Conservation (phyloP, 2,888 invertebrate species). For the Nomada lathburiana region DNA sequence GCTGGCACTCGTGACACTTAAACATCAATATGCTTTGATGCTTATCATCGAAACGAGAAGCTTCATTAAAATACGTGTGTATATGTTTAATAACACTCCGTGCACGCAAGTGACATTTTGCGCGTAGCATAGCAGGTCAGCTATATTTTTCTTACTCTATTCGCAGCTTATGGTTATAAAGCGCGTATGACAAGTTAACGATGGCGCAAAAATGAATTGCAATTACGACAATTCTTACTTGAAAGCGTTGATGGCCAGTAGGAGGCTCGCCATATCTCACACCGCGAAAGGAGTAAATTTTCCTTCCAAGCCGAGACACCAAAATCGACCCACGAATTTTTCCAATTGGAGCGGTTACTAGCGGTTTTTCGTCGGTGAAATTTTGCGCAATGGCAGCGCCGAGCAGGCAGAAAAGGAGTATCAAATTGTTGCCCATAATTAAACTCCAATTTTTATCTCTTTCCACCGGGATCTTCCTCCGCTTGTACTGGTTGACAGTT, state of each 20-base stretch:
- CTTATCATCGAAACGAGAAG: conserved; percentile 8
- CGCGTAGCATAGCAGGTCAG: background rate
- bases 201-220: background rate
- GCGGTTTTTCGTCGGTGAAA: conserved; percentile 1
- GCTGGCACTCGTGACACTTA: too few relatives aligned
- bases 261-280: conserved; percentile 73
- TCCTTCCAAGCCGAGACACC: conserved; percentile 63
- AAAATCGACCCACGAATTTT: conserved; percentile 66
- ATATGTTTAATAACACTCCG: background rate
- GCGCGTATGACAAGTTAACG: too few relatives aligned
- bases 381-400: background rate
- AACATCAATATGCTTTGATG: too few relatives aligned
- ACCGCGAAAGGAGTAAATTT: conserved; percentile 73
- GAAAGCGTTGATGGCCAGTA: conserved; percentile 67
- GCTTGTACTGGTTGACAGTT: accelerated
- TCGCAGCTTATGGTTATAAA: too few relatives aligned
- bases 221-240: conserved; percentile 50
- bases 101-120: too few relatives aligned
- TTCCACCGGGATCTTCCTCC: background rate
- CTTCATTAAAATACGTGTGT: background rate
- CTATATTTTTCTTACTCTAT: too few relatives aligned
- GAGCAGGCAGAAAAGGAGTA: background rate
- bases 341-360: conserved; percentile 62
- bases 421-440: conserved; percentile 17
- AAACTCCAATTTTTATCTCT: background rate